phyloP scores from a whole-genome alignment of 23 tunicate species.

The Trididemnum clinides region DNA sequence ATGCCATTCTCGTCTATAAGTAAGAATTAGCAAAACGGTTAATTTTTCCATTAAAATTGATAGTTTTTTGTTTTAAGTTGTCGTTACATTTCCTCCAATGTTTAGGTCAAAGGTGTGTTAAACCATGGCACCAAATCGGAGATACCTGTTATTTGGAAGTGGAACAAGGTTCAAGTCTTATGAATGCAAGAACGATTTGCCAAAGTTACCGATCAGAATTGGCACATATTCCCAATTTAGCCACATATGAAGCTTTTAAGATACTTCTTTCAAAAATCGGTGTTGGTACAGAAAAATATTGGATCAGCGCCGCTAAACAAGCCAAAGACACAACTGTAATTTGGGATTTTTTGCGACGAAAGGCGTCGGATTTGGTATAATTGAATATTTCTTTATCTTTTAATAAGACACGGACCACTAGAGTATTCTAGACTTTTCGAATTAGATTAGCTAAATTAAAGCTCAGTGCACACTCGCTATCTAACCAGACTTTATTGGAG shows the following conservation, averaged over 20 bases:
- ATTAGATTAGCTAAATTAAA: too few species aligned
- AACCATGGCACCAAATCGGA: slow-evolving; percentile 25
- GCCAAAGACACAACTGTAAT: background rate
- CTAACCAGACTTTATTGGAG: too few species aligned
- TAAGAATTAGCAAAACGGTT: too few species aligned
- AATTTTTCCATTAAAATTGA: background rate
- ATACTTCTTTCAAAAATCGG: background rate
- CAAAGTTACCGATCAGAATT: background rate
- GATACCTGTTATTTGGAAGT: slow-evolving; percentile 21
- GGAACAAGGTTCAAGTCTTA: background rate
- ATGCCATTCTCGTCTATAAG: slow-evolving; percentile 49
- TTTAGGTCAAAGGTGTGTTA: background rate
- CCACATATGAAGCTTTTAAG: background rate
- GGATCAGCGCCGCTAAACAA: background rate
- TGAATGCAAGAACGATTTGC: background rate
- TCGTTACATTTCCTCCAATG: too few species aligned
- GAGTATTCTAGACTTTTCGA: too few species aligned
- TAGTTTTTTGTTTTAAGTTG: background rate
- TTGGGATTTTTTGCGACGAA: background rate
- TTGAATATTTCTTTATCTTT: too few species aligned
- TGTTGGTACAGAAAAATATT: background rate
- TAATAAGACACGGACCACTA: too few species aligned
- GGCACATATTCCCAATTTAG: slow-evolving; percentile 3
- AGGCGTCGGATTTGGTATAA: background rate
- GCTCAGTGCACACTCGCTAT: too few species aligned